Evolutionary conservation across 2,888 invertebrate species (phyloP).

Genomic region (Girardia tigrina): DNA sequence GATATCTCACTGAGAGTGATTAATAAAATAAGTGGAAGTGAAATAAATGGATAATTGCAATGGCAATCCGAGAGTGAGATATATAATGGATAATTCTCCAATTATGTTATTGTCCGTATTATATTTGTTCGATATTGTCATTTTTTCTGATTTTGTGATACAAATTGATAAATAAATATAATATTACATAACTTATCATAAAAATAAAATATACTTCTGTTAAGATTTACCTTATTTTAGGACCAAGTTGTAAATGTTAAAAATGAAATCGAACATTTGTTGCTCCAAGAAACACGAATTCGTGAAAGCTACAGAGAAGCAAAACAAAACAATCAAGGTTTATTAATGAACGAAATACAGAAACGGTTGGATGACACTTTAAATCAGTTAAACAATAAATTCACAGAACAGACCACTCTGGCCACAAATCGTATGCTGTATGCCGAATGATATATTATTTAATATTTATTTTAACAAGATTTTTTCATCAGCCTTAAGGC

Average conservation of each 20-base stretch:
- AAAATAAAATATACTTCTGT: no score
- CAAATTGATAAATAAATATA: no score
- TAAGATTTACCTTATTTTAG: not conserved
- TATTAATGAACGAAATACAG: slow-evolving; percentile 19
- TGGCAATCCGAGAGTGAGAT: no score
- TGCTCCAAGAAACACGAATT: not conserved
- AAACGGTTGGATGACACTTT: slow-evolving; percentile 11
- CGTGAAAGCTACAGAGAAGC: slow-evolving; percentile 7
- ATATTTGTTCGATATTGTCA: no score
- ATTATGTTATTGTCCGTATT: no score
- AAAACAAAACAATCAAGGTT: slow-evolving; percentile 6
- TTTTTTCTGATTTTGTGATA: no score
- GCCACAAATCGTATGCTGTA: slow-evolving; percentile 12
- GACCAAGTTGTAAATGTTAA: not conserved
- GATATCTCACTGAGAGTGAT: no score
- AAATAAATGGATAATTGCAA: no score
- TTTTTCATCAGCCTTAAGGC: not conserved
- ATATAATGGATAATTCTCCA: no score
- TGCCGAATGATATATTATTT: not conserved
- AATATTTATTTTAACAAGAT: not conserved
- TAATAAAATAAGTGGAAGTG: no score
- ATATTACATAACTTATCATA: no score
- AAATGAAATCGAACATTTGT: not conserved
- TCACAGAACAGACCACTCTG: slow-evolving; percentile 5
- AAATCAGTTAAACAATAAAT: slow-evolving; percentile 2